Conservation (phyloP, 2,113 vertebrate genomes). For the Cinclus mexicanus region DNA sequence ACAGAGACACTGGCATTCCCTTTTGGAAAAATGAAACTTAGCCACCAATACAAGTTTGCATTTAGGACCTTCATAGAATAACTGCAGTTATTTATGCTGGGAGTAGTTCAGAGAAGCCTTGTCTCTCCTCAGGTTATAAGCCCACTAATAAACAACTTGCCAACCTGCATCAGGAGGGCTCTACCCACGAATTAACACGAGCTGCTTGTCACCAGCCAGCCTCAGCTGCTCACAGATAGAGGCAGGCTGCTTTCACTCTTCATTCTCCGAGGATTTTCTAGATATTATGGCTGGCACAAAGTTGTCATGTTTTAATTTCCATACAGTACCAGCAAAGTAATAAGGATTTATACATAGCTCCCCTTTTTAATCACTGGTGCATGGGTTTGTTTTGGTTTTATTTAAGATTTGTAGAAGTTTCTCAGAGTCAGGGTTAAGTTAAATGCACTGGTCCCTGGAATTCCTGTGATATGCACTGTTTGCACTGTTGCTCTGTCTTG, state of each 20-base stretch:
- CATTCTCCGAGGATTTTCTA: not conserved
- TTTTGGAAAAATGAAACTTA: not conserved
- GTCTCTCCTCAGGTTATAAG: not conserved
- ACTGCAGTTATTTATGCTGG: not conserved
- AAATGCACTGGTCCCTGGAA: not conserved
- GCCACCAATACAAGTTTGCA: not conserved
- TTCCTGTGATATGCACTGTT: not conserved
- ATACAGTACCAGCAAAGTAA: not conserved
- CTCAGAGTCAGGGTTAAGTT: not conserved
- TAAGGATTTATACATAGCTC: not conserved
- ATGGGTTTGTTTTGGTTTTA: not conserved
- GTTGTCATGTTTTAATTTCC: not conserved
- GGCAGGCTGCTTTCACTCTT: not conserved
- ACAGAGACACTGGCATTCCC: not conserved
- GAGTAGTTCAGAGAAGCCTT: not conserved
- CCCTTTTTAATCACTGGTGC: not conserved
- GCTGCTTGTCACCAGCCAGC: not conserved
- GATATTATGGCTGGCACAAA: not conserved
- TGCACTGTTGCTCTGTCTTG: not conserved
- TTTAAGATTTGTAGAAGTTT: not conserved
- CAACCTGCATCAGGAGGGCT: not conserved
- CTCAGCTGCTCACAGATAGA: not conserved
- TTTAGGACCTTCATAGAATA: not conserved
- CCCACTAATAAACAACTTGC: not conserved
- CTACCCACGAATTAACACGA: not conserved